phyloP scores from a whole-genome alignment of 2,113 vertebrate species.

The Stegastes partitus region DNA sequence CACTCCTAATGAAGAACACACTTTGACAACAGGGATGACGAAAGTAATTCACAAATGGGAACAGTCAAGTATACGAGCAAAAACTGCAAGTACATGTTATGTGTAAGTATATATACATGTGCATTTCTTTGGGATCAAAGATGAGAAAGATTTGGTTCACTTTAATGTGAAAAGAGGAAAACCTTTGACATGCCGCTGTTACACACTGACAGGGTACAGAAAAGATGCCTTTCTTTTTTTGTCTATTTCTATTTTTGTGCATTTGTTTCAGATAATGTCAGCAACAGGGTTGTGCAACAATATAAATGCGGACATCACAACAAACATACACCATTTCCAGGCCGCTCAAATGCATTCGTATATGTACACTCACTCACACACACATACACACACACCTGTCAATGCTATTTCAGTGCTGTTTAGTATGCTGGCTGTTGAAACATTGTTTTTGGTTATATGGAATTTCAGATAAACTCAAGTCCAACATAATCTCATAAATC shows the following conservation, averaged over 20 bases:
- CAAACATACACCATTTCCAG: conserved; percentile 28
- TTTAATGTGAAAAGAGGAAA: conserved; percentile 15
- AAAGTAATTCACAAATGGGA: conserved; percentile 34
- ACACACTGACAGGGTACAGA: conserved; percentile 14
- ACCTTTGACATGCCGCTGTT: conserved; percentile 21
- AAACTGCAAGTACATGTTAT: conserved; percentile 51
- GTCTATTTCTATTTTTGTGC: conserved; percentile 39
- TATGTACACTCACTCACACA: conserved; percentile 10
- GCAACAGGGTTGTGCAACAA: conserved; percentile 45
- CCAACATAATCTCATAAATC: conserved; percentile 77
- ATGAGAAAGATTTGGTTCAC: conserved; percentile 32
- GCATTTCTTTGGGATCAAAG: conserved; percentile 61
- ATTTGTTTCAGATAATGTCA: conserved; percentile 38
- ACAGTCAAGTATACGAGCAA: conserved; percentile 59
- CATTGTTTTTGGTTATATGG: conserved; percentile 52
- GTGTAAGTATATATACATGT: conserved; percentile 67
- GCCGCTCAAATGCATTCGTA: conserved; percentile 28
- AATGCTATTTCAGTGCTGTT: conserved; percentile 72
- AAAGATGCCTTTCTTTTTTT: conserved; percentile 9
- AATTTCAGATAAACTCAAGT: conserved; percentile 65
- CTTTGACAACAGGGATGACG: conserved; percentile 11
- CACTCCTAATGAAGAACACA: background rate
- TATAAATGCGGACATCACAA: conserved; percentile 35
- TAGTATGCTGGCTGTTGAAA: conserved; percentile 46
- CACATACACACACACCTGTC: conserved; percentile 25